Base-by-base conservation (phyloP, 1,140 invertebrate species). In the Spodoptera frugiperda region DNA sequence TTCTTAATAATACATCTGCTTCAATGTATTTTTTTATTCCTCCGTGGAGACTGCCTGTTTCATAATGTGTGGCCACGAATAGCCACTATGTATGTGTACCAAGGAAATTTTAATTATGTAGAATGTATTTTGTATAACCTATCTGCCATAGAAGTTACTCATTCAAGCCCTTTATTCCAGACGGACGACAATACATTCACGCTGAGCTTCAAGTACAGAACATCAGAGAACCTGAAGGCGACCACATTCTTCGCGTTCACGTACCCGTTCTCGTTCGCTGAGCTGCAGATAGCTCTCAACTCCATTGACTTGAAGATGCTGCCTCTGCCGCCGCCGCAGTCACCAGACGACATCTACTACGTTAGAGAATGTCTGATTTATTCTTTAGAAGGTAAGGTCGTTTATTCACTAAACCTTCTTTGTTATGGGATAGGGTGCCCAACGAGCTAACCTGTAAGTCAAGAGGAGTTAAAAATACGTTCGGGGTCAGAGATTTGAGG, bases 161-260 rank as follows among this genome's bases (percentile, higher is more conserved):
- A 57, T 30, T 15, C 10, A 53, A 39, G 33, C 48, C 8, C 14
- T 71, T 30, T 17, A 8, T 71, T 95, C 57, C 91, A 97, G 97
- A 94, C 95, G 71, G 95, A 96, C 76, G 95, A 96, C 78, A 95
- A 96, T 79, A 95, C 96, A 78, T 98, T 98, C 90, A 96, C 96
- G 30, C 90, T 98, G 74, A 97, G 96, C 61, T 99, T 98, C 91
- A 96, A 96, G 81, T 97, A 97, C 87, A 94, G 95, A 14, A 96
- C 97, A 39, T 95, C 96, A 39, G 97, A 97, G 79, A 96, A 97
- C 89, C 86, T 92, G 21, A 96, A 96, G 83, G 96, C 96, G 3
- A 96, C 96, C 12, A 97, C 96, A 19, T 98, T 98, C 92, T 98
- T 99, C 95, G 98, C 98, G 0, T 99, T 99, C 91, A 98, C 98